Conservation (phyloP, 2,113 vertebrate genomes). For the Pomatostomus ruficeps region DNA sequence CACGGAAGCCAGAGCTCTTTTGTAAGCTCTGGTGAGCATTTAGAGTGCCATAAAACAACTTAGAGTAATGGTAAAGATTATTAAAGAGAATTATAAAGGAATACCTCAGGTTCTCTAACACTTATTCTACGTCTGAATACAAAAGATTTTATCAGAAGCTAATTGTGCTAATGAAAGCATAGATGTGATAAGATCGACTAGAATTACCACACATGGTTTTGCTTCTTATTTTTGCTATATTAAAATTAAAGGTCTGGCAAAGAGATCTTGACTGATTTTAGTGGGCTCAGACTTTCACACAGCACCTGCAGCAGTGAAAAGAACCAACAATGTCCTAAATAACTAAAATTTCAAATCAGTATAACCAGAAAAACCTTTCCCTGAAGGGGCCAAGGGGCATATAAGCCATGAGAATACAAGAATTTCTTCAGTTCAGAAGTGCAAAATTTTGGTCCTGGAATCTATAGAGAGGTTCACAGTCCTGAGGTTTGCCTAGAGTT, state of each 20-base stretch:
- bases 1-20: not conserved
- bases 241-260: not conserved
- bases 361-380: not conserved
- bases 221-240: not conserved
- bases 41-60: not conserved
- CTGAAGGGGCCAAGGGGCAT: not conserved
- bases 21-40: not conserved
- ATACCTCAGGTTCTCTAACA: not conserved
- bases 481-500: not conserved
- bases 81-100: not conserved
- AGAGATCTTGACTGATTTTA: not conserved
- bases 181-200: not conserved
- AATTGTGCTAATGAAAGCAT: not conserved
- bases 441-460: not conserved
- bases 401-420: not conserved
- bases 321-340: not conserved
- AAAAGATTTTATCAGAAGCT: not conserved
- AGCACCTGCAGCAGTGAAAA: not conserved
- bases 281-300: not conserved
- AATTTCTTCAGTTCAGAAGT: not conserved
- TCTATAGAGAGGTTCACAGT: not conserved
- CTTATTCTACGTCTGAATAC: not conserved
- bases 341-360: not conserved
- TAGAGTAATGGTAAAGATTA: not conserved
- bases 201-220: not conserved